Percentiles rank a stretch among this genome's conserved stretches.
phyloP scores from a whole-genome alignment of 2,113 vertebrate species.

The Dasyurus viverrinus region DNA sequence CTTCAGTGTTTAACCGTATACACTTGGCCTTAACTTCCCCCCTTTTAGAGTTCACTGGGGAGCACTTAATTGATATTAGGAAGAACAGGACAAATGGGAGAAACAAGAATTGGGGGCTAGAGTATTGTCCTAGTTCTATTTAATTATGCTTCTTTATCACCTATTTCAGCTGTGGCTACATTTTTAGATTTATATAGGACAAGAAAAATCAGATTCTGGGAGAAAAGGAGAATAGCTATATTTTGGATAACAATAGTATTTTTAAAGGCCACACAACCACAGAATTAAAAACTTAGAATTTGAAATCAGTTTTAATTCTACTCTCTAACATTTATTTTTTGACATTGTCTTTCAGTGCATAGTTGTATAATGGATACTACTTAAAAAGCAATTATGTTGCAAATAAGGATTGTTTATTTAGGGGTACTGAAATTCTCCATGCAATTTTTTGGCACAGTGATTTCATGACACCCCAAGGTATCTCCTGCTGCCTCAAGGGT shows the following conservation, averaged over 20 bases:
- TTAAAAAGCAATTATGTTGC: not conserved
- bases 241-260: not conserved
- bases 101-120: slow-evolving; percentile 2
- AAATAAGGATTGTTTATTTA: not conserved
- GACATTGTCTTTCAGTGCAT: not conserved
- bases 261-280: not conserved
- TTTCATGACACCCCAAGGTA: not conserved
- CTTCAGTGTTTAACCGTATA: not conserved
- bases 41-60: slow-evolving; percentile 7
- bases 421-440: not conserved
- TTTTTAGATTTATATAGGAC: not conserved
- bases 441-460: not conserved
- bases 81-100: not conserved
- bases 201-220: not conserved
- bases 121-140: slow-evolving; percentile 3
- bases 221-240: slow-evolving; percentile 17
- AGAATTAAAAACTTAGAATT: not conserved
- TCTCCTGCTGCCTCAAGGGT: not conserved
- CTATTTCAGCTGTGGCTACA: slow-evolving; percentile 15
- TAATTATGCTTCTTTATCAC: not conserved
- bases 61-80: not conserved
- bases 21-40: not conserved
- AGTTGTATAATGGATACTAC: not conserved
- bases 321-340: not conserved
- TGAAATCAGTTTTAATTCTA: not conserved